Conservation (phyloP, 2,797 vertebrate species). For the Hydrolagus colliei region DNA sequence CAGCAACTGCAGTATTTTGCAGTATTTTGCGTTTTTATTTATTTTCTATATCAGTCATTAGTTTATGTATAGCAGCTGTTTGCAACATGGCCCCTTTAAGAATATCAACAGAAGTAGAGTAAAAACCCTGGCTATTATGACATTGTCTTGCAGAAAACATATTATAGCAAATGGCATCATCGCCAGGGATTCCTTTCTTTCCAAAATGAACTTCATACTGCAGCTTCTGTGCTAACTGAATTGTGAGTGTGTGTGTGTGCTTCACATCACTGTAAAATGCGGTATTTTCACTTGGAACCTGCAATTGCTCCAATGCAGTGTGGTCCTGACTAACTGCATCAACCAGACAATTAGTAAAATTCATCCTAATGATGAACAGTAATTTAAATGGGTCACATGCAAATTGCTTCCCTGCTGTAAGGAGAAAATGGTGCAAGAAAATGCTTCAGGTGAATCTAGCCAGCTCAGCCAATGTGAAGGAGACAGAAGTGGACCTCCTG, state of each 20-base stretch:
- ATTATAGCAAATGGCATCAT: background rate
- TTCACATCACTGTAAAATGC: background rate
- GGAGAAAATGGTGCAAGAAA: background rate
- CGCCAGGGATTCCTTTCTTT: background rate
- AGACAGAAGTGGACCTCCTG: background rate
- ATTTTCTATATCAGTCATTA: background rate
- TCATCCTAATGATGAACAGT: background rate
- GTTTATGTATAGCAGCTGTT: background rate
- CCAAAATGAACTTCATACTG: background rate
- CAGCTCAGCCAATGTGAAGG: background rate
- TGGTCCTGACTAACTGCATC: background rate
- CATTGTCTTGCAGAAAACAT: background rate
- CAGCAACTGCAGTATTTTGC: too few species aligned
- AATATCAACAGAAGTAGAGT: background rate
- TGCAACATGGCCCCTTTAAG: background rate
- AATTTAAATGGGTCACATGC: conserved; percentile 22
- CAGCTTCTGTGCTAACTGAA: background rate
- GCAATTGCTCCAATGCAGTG: background rate
- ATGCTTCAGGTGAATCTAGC: conserved; percentile 10
- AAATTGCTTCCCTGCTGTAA: conserved; percentile 14
- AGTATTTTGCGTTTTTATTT: too few species aligned
- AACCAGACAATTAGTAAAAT: background rate
- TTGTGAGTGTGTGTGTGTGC: too few species aligned
- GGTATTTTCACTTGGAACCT: background rate
- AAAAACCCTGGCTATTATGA: background rate